Base-by-base conservation (phyloP, 2,888 invertebrate genomes). In the Pseudococcus jackbeardsleyi region DNA sequence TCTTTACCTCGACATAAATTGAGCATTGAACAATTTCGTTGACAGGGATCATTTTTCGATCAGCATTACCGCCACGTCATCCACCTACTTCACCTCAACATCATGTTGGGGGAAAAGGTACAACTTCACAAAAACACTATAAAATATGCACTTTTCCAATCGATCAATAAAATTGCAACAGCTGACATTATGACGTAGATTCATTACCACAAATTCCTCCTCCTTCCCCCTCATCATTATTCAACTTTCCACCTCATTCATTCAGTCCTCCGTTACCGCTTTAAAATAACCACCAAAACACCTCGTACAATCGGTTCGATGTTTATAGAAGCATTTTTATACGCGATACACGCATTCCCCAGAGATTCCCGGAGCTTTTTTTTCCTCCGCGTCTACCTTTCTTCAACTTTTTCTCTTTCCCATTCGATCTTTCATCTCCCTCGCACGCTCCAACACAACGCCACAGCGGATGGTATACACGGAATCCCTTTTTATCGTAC, bases 401-500 rank as follows among this genome's bases (percentile, higher is more conserved):
- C 33, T 42, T n/a, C 17, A 39, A 26, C 42, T 33, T 22, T 22
- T 46, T 42, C 79, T 39, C 17, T 17, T 79, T 79, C 46, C 22
- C 17, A 19, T 19, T 59, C 46, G 79, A n/a, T 42, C 33, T 42
- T 42, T n/a, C n/a, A 19, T 79, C 39, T 42, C 6, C 42, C 79
- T 7, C 19, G 19, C 19, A 33, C n/a, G 42, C 46, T 42, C 42
- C 8, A 22, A n/a, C n/a, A 79, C 15, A 39, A 39, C n/a, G 17
- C 39, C 15, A 33, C 11, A 22, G n/a, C 42, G 26, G n/a, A 72
- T 39, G 19, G 33, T 42, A 22, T 42, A 42, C 79, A 42, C 42
- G 79, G 42, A 26, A 72, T 72, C 68, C 68, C 68, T 72, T 72
- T 72, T 72, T 72, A 72, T 72, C 26, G 68, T 6, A 15, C 33